Evolutionary conservation across 2,113 vertebrate species (phyloP).

Genomic region (Psittacus erithacus): DNA sequence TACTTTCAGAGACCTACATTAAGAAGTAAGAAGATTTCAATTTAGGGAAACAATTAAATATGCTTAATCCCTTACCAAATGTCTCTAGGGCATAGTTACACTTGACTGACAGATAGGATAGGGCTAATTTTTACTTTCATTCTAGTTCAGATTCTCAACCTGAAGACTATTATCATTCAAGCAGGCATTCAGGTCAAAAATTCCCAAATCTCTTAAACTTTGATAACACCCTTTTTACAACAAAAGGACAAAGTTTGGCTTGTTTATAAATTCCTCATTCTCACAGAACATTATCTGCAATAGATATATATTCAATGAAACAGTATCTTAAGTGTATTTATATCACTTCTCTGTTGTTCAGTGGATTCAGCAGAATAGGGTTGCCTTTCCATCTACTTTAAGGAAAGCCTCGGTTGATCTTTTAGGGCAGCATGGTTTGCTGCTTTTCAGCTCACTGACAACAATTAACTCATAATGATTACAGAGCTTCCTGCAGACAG

Average conservation of each 20-base stretch:
- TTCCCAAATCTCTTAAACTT: neutral
- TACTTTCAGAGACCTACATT: neutral
- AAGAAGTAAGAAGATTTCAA: neutral
- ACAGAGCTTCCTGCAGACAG: conserved; percentile 65
- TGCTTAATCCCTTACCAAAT: neutral
- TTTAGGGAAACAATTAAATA: neutral
- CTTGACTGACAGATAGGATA: neutral
- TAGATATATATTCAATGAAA: conserved; percentile 3
- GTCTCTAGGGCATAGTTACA: neutral
- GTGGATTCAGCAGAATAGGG: neutral
- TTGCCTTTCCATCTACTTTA: conserved; percentile 56
- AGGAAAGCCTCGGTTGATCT: conserved; percentile 46
- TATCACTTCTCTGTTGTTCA: neutral
- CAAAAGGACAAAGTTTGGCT: neutral
- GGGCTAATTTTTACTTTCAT: neutral
- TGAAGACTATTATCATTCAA: neutral
- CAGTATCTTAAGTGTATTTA: neutral
- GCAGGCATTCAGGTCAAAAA: neutral
- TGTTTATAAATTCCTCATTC: neutral
- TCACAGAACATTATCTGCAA: neutral
- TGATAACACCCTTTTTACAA: neutral
- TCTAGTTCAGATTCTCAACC: neutral
- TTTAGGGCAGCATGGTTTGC: conserved; percentile 9
- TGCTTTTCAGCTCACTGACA: conserved; percentile 53
- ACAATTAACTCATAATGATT: conserved; percentile 67